Base-by-base conservation (phyloP, 2,888 invertebrate genomes). In the Acanthacorydalis orientalis region DNA sequence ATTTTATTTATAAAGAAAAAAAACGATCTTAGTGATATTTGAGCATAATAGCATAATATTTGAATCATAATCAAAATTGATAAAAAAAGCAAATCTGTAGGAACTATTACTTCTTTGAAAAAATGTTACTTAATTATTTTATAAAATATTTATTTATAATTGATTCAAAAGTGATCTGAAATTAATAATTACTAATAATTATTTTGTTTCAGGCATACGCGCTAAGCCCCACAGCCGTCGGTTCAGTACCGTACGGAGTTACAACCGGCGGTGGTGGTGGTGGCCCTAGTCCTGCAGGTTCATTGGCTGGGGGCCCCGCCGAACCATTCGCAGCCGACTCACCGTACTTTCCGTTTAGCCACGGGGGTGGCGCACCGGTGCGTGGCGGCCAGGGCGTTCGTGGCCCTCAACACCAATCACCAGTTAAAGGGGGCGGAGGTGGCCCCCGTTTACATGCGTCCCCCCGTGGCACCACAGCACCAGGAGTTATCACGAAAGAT, bases 291-390 rank as follows among this genome's bases (percentile, higher is more conserved):
- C 64, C 64, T 52, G 68, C 64, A 11, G 47, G 47, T 23, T 31
- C 23, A 4, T 70, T 71, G 66, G 54, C 68, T 61, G 71, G 77
- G 56, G 56, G 67, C 1, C 66, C 70, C 67, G 53, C 65, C 64
- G 65, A 80, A 68, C 62, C 78, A 61, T 69, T 78, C 70, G 58
- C 77, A 67, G 60, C 80, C 64, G 64, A 70, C 64, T 64, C 68
- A 58, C 74, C 70, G 64, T 79, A 65, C 69, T 81, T 80, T 51
- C 80, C 80, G 57, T 80, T 80, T 69, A 57, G 75, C 56, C 68
- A 51, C 59, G 69, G 62, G 68, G 60, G 48, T 56, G 59, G 50
- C 57, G 59, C 31, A 60, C 69, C 41, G 69, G 23, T 49, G 60
- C 46, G 58, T 60, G 56, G 57, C 58, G 50, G 23, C 23, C 23